Percentiles rank a stretch among this genome's conserved stretches.
Conservation (phyloP, 2,797 vertebrate genomes). For the Huso huso region DNA sequence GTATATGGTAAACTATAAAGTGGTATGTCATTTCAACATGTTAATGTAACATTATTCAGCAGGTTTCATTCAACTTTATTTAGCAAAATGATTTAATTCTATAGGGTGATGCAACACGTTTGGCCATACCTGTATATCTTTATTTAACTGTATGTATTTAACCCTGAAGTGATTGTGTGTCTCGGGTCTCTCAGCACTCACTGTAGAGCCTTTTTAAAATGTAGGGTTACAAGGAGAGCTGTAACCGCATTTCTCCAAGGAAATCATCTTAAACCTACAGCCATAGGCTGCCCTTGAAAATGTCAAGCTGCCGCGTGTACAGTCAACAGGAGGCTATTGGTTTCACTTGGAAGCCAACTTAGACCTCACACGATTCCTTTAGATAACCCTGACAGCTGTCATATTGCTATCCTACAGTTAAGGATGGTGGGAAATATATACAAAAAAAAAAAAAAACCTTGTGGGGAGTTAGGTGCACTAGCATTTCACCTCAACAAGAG, state of each 20-base stretch:
- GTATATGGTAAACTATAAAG: no score
- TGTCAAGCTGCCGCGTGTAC: slow-evolving; percentile 59
- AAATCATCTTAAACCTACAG: slow-evolving; percentile 57
- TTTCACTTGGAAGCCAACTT: slow-evolving; percentile 57
- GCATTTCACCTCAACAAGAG: no score
- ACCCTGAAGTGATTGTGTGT: no score
- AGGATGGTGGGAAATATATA: slow-evolving; percentile 24
- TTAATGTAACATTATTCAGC: no score
- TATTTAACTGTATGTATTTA: no score
- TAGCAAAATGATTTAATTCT: no score
- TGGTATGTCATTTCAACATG: no score
- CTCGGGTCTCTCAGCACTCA: slow-evolving; percentile 43
- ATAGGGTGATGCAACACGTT: no score
- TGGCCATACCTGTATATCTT: no score
- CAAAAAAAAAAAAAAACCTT: slow-evolving; percentile 3
- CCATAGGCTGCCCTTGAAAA: slow-evolving; percentile 52
- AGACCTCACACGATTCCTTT: slow-evolving; percentile 42
- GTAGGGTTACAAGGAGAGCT: background rate
- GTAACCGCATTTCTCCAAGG: slow-evolving; percentile 38
- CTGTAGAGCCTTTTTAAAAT: slow-evolving; percentile 39
- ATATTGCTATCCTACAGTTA: slow-evolving; percentile 26
- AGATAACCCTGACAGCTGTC: slow-evolving; percentile 33
- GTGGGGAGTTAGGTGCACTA: no score
- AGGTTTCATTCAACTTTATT: no score
- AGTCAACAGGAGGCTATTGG: slow-evolving; percentile 45